phyloP scores from a whole-genome alignment of 2,113 vertebrate genomes.

The Oreochromis spilurus region DNA sequence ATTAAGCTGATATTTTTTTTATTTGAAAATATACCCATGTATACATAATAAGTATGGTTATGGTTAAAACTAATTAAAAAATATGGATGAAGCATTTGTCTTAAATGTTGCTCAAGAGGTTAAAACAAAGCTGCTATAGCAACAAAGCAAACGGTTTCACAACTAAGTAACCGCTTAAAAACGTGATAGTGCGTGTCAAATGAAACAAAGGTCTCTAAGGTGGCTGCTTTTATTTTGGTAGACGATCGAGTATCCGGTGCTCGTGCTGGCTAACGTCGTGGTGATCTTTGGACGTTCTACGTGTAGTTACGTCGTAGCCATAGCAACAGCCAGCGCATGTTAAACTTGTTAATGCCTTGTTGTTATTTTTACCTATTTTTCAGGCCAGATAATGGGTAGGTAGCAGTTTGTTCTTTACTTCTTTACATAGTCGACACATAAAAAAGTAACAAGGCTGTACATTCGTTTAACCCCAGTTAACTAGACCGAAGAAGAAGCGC shows the following conservation, averaged over 20 bases:
- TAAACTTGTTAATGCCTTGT: background rate
- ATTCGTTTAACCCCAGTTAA: background rate
- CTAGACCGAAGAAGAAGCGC: background rate
- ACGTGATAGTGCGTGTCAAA: background rate
- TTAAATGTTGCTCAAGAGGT: background rate
- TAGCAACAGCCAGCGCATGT: constrained; percentile 19
- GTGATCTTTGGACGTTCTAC: background rate
- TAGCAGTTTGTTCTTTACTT: background rate
- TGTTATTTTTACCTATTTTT: background rate
- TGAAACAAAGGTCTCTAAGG: background rate
- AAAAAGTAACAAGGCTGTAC: background rate
- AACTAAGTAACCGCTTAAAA: background rate
- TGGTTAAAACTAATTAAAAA: background rate
- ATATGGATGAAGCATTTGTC: background rate
- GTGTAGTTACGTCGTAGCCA: constrained; percentile 28
- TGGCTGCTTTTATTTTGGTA: constrained; percentile 21
- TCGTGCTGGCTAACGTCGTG: background rate
- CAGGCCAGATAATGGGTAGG: constrained; percentile 47
- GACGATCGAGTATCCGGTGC: background rate
- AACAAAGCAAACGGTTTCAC: background rate
- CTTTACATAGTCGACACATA: background rate
- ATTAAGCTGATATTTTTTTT: background rate
- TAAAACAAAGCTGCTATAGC: background rate
- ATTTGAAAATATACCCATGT: background rate
- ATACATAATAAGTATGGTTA: background rate